Base-by-base conservation (phyloP, 2,113 vertebrate genomes). In the Oncorhynchus masou region DNA sequence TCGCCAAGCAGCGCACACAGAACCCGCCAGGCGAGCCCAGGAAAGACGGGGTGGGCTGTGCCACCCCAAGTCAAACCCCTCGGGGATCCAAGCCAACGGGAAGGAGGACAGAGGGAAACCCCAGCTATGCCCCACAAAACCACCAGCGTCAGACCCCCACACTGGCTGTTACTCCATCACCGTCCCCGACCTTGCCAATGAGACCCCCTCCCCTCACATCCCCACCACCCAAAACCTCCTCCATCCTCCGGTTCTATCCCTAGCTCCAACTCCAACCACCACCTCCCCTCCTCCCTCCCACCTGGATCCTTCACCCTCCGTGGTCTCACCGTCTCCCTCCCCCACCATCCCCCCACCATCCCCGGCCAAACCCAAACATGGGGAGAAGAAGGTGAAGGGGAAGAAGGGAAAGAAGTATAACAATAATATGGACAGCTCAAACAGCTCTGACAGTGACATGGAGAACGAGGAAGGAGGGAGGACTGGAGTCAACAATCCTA, bases 1-100 rank as follows among this genome's bases (percentile, higher is more conserved):
- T 98, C 0, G 97, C 97, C 88, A 97, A 94, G 74, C 95, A 95
- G 86, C 94, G 94, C 65, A 94, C 93, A 2, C 90, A 94, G 16
- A 90, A 92, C 76, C 92, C 92, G 0, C 91, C 92, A 0, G 92
- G 93, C 3, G 92, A 94, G 83, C 91, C 92, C 67, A 84, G 90
- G 78, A 92, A 93, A 74, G 93, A 93, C 4, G 87, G 87, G 3
- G 79, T 70, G 0, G 74, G 79, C 54, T 74, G 73, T n/a, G 84
- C 88, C 19, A 85, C 85, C 5, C 79, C 90, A 20, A 79, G 79
- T 75, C 85, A 92, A 81, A 75, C 80, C 15, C 13, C 75, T 9
- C 67, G 83, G 15, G 88, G 24, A 49, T 82, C 4, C 85, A 91
- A 45, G 89, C 87, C 79, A 94, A 94, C 0, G 92, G 93, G 16